These are phyloP conservation scores for Falco punctatus DNA, from an alignment of 2,113 vertebrate genomes.

Conservation along the genomic window DNA sequence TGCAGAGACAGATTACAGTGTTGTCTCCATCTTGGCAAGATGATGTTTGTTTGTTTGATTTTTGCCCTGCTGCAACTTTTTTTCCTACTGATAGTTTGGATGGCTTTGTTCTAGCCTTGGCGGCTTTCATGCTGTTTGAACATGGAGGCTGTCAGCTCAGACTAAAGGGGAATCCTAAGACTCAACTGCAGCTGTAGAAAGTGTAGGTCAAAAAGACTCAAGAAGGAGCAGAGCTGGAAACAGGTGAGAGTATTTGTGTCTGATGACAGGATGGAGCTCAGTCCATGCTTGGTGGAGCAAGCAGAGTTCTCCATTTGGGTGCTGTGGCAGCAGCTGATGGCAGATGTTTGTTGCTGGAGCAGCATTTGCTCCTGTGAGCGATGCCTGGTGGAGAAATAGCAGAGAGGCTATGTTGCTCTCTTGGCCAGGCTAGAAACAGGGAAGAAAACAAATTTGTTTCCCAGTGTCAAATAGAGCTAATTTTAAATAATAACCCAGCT, in stretches of 20 bases:
- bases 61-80: background rate
- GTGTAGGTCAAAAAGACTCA: background rate
- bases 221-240: background rate
- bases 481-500: background rate
- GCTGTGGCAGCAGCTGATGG: background rate
- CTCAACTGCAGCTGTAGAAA: background rate
- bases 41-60: background rate
- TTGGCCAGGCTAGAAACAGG: background rate
- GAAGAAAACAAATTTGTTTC: background rate
- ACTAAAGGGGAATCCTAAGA: background rate
- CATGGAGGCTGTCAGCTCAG: background rate
- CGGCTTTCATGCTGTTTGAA: background rate
- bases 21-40: background rate
- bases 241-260: background rate
- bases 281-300: background rate
- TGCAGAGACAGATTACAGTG: background rate
- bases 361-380: background rate
- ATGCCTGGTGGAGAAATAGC: background rate
- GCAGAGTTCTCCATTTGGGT: fast-evolving
- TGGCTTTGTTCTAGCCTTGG: background rate
- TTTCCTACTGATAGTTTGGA: background rate
- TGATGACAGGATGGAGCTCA: background rate
- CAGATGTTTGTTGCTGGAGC: background rate
- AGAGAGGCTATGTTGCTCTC: background rate
- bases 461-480: background rate